Evolutionary conservation across 2,113 vertebrate species (phyloP), one percentile per base, ranked within the genome.

Genomic region (Speoplatyrhinus poulsoni): DNA sequence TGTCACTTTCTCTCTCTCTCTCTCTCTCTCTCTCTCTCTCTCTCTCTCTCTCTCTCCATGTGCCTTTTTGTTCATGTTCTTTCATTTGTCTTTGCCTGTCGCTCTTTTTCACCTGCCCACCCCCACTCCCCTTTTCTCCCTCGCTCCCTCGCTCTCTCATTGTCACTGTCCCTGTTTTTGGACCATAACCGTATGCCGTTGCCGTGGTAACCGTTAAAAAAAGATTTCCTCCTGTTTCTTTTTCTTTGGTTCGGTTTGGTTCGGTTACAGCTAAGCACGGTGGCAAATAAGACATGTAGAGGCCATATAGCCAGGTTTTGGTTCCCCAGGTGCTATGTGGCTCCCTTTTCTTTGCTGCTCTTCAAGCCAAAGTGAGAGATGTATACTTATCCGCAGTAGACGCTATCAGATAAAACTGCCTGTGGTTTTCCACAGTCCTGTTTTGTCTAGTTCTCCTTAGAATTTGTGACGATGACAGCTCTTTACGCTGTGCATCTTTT

Each of bases 151-250:
- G 56, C 73, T 62, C 65, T 70, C 8, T 55, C 73, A 9, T 7
- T 70, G 63, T 78, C 55, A 58, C 50, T 46, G 19, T 76, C 46
- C 19, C 55, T 62, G 56, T 82, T 85, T 84, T 57, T 16, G 60
- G 79, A 82, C 88, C 84, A 82, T 85, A 83, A 81, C 85, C 83
- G 80, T 85, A 65, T 80, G 16, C 72, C 55, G 92, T 92, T 92
- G 87, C 88, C 89, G 81, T 86, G 89, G 90, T 87, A 92, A 91
- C 91, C 64, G 82, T 70, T 72, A 82, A 70, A 73, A 72, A 52
- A 52, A 52, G 49, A 52, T 41, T 41, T 41, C 36, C 36, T 41
- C 36, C 11, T 4, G 49, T 12, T 52, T 52, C 9, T 52, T 52
- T 52, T 12, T 15, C 12, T 49, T 49, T 12, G n/a, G n/a, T 49